Percentiles rank a stretch among this genome's conserved stretches.
These are phyloP conservation scores for Drosophila guanche DNA, from an alignment of 1,140 invertebrate genomes.

Conservation along the genomic window DNA sequence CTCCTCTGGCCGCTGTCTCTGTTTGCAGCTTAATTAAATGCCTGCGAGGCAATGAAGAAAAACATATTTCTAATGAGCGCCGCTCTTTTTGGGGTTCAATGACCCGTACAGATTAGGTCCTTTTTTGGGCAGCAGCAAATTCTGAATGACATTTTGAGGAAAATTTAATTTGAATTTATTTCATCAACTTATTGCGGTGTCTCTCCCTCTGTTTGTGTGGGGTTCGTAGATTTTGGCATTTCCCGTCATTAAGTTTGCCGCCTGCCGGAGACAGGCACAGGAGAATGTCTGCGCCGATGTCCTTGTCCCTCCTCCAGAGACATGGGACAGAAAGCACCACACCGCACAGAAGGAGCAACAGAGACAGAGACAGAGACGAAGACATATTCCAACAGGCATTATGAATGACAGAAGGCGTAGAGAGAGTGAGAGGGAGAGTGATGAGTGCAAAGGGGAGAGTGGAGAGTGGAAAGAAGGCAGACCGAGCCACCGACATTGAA, in stretches of 20 bases:
- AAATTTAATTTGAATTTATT: constrained; percentile 74
- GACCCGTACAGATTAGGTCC: constrained; percentile 50
- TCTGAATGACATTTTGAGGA: constrained; percentile 63
- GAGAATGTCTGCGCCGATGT: constrained; percentile 54
- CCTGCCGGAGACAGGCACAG: constrained; percentile 46
- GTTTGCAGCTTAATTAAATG: constrained; percentile 66
- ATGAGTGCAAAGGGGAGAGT: constrained; percentile 6
- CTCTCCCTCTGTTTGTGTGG: constrained; percentile 15
- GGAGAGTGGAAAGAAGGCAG: background rate
- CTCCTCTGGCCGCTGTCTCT: constrained; percentile 3
- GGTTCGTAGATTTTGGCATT: constrained; percentile 43
- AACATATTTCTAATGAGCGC: constrained; percentile 28
- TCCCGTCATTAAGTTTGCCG: constrained; percentile 55
- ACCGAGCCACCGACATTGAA: constrained; percentile 64
- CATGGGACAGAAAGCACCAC: no score
- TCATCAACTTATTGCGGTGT: constrained; percentile 50
- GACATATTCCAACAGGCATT: constrained; percentile 31
- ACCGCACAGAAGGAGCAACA: background rate
- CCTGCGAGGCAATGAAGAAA: constrained; percentile 55
- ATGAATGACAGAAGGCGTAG: constrained; percentile 38
- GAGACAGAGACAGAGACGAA: constrained; percentile 18
- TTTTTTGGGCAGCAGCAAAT: constrained; percentile 32
- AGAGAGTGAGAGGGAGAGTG: constrained; percentile 14
- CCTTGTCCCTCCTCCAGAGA: constrained; percentile 26
- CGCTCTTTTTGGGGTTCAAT: constrained; percentile 38